Conservation (phyloP, 2,888 invertebrate genomes). For the Alentia gelatinosa region DNA sequence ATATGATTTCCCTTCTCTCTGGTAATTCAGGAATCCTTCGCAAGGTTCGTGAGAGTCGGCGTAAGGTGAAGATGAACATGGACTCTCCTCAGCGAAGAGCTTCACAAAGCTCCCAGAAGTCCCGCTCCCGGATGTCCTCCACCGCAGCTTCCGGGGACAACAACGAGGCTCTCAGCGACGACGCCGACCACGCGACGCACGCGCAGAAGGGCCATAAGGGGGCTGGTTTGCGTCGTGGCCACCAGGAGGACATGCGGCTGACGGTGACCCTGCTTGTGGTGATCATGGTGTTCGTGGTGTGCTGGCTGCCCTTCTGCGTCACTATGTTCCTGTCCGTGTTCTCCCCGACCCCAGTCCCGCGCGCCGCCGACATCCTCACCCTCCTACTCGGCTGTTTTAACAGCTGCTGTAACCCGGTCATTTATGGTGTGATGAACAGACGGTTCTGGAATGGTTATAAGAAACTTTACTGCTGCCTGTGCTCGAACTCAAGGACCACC, state of each 20-base stretch:
- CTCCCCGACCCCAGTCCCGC: constrained; percentile 60
- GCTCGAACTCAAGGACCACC: too few relatives aligned
- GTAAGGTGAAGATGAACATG: neutral
- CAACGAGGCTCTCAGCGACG: neutral
- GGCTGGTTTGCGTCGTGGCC: neutral
- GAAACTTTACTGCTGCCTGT: constrained; percentile 59
- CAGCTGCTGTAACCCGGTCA: constrained; percentile 74
- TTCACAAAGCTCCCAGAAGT: neutral
- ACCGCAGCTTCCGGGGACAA: too few relatives aligned
- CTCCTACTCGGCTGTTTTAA: constrained; percentile 75
- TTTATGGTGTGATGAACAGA: constrained; percentile 75
- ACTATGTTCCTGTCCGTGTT: constrained; percentile 74
- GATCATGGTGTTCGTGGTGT: constrained; percentile 72
- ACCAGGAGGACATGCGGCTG: constrained; percentile 70
- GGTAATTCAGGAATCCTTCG: neutral
- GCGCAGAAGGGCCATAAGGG: neutral
- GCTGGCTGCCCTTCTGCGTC: constrained; percentile 76
- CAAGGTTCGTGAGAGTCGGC: constrained; percentile 13
- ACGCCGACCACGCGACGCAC: neutral
- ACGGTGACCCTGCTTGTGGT: constrained; percentile 70
- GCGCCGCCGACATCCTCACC: constrained; percentile 70
- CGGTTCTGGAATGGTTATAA: constrained; percentile 70
- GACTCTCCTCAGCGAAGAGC: neutral
- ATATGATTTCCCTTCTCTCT: too few relatives aligned
- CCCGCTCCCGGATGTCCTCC: neutral